Evolutionary conservation across 2,113 vertebrate genomes (phyloP), one percentile per base, ranked within the genome.

Genomic region (Erpornis zantholeuca): DNA sequence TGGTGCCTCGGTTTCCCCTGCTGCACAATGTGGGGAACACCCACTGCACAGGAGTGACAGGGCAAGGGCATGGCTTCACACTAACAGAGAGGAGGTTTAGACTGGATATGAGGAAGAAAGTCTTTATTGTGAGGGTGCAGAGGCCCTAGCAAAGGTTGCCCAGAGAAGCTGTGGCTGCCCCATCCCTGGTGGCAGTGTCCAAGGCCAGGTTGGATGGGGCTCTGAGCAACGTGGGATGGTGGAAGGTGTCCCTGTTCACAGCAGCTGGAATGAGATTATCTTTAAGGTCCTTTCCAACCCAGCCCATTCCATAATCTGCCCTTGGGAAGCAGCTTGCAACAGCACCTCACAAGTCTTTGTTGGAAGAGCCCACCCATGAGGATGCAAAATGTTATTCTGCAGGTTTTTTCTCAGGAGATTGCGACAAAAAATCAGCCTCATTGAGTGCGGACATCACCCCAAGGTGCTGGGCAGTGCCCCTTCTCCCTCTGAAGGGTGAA

Each of bases 101-200:
- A 25, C 0, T 15, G 40, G 24, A 7, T 76, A 49, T 54, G 3
- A 1, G 54, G 25, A 23, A 77, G 16, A 15, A 69, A 42, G 42
- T 31, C 2, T 16, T 54, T 2, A 3, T 4, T 63, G 63, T 31
- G 47, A 56, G 18, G 18, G 17, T 68, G 47, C 0, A 1, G 23
- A 53, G 33, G 6, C 24, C 20, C 45, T 40, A 38, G n/a, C 53
- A 68, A 24, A 53, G 61, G 13, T 0, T 64, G 11, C 6, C 25
- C 66, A 57, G 42, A 72, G 35, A 2, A 69, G 40, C 25, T 82
- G 47, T 54, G 70, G 21, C 24, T 68, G 61, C 24, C 12, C 9
- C 61, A 47, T 47, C 47, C 47, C 20, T 76, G 47, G n/a, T 76
- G 47, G n/a, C 0, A 69, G 47, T 76, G 47, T 20, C 2, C 53